Percentiles rank a stretch among this genome's conserved stretches.
Conservation (phyloP, 2,113 vertebrate species). For the Columbina picui region DNA sequence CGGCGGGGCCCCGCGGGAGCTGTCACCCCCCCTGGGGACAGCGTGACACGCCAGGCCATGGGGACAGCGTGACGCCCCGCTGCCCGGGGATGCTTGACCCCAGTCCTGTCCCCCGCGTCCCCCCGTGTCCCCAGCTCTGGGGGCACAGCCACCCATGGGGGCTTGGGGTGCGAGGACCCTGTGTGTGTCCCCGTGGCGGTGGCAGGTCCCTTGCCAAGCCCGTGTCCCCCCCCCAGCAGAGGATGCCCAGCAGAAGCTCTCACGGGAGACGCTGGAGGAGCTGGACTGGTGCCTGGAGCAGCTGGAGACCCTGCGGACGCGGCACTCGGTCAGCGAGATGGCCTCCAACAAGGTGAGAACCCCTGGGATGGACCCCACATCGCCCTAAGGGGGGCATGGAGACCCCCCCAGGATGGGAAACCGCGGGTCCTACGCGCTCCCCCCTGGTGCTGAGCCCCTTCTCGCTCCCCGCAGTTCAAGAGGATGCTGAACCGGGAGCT, state of each 20-base stretch:
- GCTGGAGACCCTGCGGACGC: slow-evolving; percentile 91
- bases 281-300: slow-evolving; percentile 97
- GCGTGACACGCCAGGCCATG: not conserved
- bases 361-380: rapidly evolving
- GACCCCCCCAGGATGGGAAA: not conserved
- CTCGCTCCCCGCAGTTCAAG: slow-evolving; percentile 82
- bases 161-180: rapidly evolving
- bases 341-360: slow-evolving; percentile 79
- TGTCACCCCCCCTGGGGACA: not conserved
- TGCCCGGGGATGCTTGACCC: not conserved
- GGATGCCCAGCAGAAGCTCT: slow-evolving; percentile 86
- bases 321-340: slow-evolving; percentile 80
- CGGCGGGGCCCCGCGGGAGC: slow-evolving; percentile 16
- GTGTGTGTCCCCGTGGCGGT: rapidly evolving
- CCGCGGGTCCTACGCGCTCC: not conserved
- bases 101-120: rapidly evolving
- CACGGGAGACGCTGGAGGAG: slow-evolving; percentile 90
- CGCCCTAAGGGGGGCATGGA: rapidly evolving
- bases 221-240: slow-evolving; percentile 74
- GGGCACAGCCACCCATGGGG: too few relatives aligned
- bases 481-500: slow-evolving; percentile 94
- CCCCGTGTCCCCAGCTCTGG: rapidly evolving
- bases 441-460: not conserved
- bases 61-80: not conserved
- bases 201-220: not conserved